Evolutionary conservation across 2,113 vertebrate genomes (phyloP), one percentile per base, ranked within the genome.

Genomic region (Alligator sinensis): DNA sequence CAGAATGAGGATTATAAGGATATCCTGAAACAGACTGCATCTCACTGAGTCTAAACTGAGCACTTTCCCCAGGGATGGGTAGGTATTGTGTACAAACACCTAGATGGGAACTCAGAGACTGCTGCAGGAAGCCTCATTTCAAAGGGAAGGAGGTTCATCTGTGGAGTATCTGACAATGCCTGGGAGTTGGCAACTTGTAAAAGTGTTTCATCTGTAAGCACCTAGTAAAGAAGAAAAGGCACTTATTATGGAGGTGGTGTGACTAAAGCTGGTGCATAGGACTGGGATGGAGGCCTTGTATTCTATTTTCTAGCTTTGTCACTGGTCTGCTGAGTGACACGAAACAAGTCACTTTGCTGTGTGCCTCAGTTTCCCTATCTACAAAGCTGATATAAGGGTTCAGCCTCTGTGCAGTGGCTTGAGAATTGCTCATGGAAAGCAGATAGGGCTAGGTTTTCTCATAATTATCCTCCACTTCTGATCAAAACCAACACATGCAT

Each of bases 1-100:
- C 77, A 0, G 11, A 86, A 85, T 0, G 2, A 75, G 72, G 79
- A 84, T 89, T 70, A 19, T 75, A 54, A 79, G 76, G 77, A 84
- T 63, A 91, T 85, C 90, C 84, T 9, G 1, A 94, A 94, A 94
- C 77, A 84, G 84, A 83, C 92, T 96, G 84, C 17, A 30, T 4
- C 84, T 62, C 79, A 2, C 18, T 79, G 63, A 90, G 82, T n/a
- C 77, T 80, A 86, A 77, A 64, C 78, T 86, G 91, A 75, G 77
- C 61, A 54, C 5, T 38, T 68, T 25, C 24, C 77, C n/a, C 55
- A 22, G 18, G 22, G 27, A 25, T 0, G 2, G 11, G 3, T 55
- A 63, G 62, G 2, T 2, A 22, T 47, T 83, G 24, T 22, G 59
- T 90, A 74, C n/a, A 60, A 55, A 74, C 4, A 78, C 60, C 63